phyloP scores from a whole-genome alignment of 2,797 vertebrate species.

The Adelosebastes latens region DNA sequence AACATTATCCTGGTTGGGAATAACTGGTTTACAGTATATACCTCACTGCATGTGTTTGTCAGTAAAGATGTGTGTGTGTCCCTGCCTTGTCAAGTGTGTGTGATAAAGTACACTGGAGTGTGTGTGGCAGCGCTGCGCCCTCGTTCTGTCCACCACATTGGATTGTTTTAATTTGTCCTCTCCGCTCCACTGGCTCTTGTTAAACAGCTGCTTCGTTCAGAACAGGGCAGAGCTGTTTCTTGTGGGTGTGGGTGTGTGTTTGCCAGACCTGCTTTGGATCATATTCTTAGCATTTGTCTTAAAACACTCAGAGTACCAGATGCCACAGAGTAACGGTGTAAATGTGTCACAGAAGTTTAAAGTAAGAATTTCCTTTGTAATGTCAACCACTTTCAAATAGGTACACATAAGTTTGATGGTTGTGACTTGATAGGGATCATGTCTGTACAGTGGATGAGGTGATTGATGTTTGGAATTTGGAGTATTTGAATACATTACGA shows the following conservation, averaged over 20 bases:
- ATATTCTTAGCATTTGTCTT: conserved; percentile 44
- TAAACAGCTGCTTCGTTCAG: conserved; percentile 68
- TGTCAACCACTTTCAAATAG: neutral
- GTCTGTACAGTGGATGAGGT: neutral
- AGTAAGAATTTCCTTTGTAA: conserved; percentile 2
- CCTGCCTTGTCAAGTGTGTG: conserved; percentile 5
- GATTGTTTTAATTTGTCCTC: conserved; percentile 57
- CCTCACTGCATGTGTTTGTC: conserved; percentile 7
- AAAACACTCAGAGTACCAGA: neutral
- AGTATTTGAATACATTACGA: neutral
- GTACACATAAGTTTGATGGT: neutral
- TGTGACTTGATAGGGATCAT: neutral
- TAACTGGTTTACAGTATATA: neutral
- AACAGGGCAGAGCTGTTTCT: conserved; percentile 23
- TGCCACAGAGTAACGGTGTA: neutral
- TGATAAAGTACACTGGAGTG: neutral
- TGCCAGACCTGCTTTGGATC: conserved; percentile 20
- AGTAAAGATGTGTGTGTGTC: neutral
- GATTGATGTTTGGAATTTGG: neutral
- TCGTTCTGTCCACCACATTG: conserved; percentile 22
- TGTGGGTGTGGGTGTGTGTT: conserved; percentile 32
- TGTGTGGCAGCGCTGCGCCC: neutral
- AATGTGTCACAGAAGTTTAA: conserved; percentile 10
- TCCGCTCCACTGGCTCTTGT: conserved; percentile 51
- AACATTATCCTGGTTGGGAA: neutral